Base-by-base conservation (phyloP, 1,140 invertebrate species). In the Zaprionus lachaisei region DNA sequence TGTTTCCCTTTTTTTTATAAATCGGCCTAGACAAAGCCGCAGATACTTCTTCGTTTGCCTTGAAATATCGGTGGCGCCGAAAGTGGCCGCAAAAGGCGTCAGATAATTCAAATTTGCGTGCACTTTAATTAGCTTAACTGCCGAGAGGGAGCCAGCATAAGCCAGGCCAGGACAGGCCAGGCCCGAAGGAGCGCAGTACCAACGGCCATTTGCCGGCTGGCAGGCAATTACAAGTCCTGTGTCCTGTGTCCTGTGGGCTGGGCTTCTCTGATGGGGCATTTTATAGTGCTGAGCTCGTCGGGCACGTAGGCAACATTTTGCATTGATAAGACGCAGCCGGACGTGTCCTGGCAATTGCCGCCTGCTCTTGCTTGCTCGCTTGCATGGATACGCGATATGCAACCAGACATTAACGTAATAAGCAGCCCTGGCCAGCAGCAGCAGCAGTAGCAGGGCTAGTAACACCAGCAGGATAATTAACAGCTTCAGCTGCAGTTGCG, bases 91-190 rank as follows among this genome's bases (percentile, higher is more conserved):
- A 49, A 17, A 71, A 78, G 70, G 72, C 66, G 49, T 55, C 37
- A 70, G 80, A 83, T 87, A 89, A 87, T 64, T 87, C 85, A 84
- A 79, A 89, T 90, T 90, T 81, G 84, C 56, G 66, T 90, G 75
- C 85, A 90, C 85, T 84, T 90, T 81, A 89, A 90, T 89, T 90
- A 90, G 79, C 81, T 89, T 70, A 78, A 71, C 71, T 77, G 67
- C 44, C 65, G n/a, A 49, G 41, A 26, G 37, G 7, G 24, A 24
- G 54, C n/a, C 47, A 24, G 15, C 14, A 20, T 22, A 22, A 54
- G 20, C 49, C 62, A 55, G 49, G 15, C 34, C 63, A 49, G 54
- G 51, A 38, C 31, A 61, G 22, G 11, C 54, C 56, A 26, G 72
- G 54, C 57, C 57, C 62, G 55, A 22, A 5, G 9, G 49, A 66